Evolutionary conservation across 1,140 invertebrate species (phyloP), one percentile per base, ranked within the genome.

Genomic region (Drosophila gunungcola): DNA sequence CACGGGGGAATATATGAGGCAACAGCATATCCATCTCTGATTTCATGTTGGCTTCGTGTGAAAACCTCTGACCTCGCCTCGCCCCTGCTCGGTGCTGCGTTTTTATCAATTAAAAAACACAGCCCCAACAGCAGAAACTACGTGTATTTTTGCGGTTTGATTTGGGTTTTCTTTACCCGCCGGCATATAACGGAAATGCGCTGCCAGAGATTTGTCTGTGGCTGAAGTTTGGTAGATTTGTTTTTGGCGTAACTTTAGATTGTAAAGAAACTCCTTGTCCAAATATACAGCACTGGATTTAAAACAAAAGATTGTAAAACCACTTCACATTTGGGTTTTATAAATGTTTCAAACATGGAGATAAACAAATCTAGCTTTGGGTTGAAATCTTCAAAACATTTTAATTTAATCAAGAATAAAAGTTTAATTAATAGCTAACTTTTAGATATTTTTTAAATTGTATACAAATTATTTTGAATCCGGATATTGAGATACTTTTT

Each of bases 41-140:
- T 72, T 72, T 70, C 68, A 68, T 41, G 51, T 70, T 60, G 45
- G 67, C 27, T 74, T 74, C 84, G 72, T 88, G 83, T 79, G 83
- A 72, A 86, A 73, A 76, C 84, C 79, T 80, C 65, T 86, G 83
- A 86, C 80, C 80, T 43, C 58, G 16, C 57, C 49, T 25, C 36
- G 13, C 12, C n/a, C 16, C 38, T 21, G n/a, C 16, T 12, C 52
- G 13, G 25, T 55, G 13, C 32, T 55, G 43, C 49, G 48, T 36
- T 76, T 85, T 88, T 88, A 89, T 86, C 83, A 86, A 86, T 86
- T 86, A 86, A 86, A 86, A 86, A n/a, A n/a, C 64, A 63, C 43
- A 39, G 56, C 27, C 29, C n/a, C n/a, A 65, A 39, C 68, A 62
- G 64, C 54, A 70, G 38, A 41, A 41, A 32, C 52, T 57, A 52